These are phyloP conservation scores for Aratinga solstitialis DNA, from an alignment of 2,797 vertebrate species.

Conservation along the genomic window DNA sequence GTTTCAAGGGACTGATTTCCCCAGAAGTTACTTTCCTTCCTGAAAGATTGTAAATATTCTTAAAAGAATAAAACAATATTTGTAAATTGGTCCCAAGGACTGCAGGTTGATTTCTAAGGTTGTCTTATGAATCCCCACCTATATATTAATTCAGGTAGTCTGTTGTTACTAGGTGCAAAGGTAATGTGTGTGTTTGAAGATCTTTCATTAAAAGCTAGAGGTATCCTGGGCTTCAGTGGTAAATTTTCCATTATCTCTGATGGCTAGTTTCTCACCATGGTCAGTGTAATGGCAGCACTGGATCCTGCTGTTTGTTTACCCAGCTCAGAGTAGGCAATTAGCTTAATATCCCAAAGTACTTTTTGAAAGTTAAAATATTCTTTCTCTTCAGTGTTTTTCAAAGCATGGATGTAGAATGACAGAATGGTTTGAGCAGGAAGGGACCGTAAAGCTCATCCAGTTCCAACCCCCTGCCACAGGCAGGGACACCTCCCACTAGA, in stretches of 20 bases:
- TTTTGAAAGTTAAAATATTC: not conserved
- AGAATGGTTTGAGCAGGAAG: not conserved
- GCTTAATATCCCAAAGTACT: not conserved
- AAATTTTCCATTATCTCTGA: not conserved
- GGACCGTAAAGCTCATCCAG: not conserved
- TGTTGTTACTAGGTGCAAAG: not conserved
- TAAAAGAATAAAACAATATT: not conserved
- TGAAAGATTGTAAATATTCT: not conserved
- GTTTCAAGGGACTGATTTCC: not conserved
- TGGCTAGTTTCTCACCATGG: not conserved
- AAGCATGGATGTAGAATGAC: not conserved
- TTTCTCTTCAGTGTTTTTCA: not conserved
- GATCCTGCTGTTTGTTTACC: not conserved
- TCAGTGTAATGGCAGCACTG: not conserved
- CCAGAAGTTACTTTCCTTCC: not conserved
- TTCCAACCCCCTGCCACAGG: not conserved
- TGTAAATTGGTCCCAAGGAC: not conserved
- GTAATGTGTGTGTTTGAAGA: not conserved
- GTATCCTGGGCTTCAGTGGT: not conserved
- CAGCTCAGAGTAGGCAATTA: not conserved
- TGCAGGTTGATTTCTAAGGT: not conserved
- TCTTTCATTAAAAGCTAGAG: not conserved
- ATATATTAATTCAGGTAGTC: not conserved
- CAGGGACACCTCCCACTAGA: no score
- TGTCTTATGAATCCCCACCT: not conserved